Evolutionary conservation across 1,140 invertebrate genomes (phyloP), one percentile per base, ranked within the genome.

Genomic region (Samia ricini): DNA sequence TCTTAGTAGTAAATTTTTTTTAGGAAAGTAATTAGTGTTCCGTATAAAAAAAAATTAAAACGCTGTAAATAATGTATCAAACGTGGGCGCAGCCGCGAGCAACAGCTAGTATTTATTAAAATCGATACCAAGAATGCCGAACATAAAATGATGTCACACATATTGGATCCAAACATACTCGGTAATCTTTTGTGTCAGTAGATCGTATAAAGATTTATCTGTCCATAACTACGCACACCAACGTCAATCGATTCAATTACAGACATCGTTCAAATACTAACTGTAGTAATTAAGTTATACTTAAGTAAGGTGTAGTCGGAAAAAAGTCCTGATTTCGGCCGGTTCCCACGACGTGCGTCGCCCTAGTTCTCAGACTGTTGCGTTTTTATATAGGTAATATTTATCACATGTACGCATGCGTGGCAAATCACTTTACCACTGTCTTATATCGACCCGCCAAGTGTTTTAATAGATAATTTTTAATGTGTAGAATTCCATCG

Each of bases 291-390:
- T 74, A 66, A 72, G 59, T 62, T 70, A 58, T 67, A 69, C 63
- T 55, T 61, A 67, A 19, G 48, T 36, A 64, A 69, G 49, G 52
- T 26, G 42, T 42, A 29, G 57, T 49, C 63, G 63, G 76, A 81
- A 85, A 84, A n/a, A 80, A 72, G 59, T 72, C 63, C 72, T 57
- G 71, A 72, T 83, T 83, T 78, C 78, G 71, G 72, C 67, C 71
- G 61, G 66, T 85, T 85, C 82, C 66, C 82, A 85, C 78, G 76
- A 52, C 58, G 66, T 42, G 61, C 61, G 59, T 70, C 77, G 82
- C 69, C 76, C 83, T 66, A 70, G 69, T 86, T 88, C 82, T 71
- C 83, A 76, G 73, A 68, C 71, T 71, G 70, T 71, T 59, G 58
- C 69, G 64, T 68, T 76, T 77, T 77, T 72, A 67, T 72, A 74